A percentile compares a stretch with the other conserved stretches of the same genome.
These are phyloP conservation scores for Heliconius nattereri DNA, from an alignment of 1,140 invertebrate genomes.

Conservation along the genomic window DNA sequence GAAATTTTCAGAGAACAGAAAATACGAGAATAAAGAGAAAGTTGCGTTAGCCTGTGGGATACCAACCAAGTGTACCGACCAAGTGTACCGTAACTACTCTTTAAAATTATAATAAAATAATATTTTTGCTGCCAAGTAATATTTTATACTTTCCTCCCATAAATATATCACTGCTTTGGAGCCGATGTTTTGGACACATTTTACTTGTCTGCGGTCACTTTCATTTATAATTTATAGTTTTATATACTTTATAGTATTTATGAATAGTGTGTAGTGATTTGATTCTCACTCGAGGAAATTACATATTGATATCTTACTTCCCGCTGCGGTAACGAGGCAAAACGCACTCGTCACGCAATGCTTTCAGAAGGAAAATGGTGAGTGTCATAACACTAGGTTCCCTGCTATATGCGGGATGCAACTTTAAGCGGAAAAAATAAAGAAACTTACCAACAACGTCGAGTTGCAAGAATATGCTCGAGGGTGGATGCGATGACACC, in stretches of 20 bases:
- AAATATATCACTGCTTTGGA: background rate
- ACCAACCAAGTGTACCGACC: too few relatives aligned
- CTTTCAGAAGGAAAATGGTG: background rate
- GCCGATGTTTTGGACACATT: background rate
- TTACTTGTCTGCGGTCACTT: background rate
- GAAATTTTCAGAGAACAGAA: too few relatives aligned
- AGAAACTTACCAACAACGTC: slow-evolving; percentile 90
- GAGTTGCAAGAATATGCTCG: slow-evolving; percentile 90
- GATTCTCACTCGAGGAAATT: too few relatives aligned
- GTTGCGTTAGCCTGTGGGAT: too few relatives aligned
- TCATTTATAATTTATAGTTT: background rate
- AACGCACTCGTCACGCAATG: too few relatives aligned
- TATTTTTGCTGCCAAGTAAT: background rate
- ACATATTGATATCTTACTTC: too few relatives aligned
- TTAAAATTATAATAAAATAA: too few relatives aligned
- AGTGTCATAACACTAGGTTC: background rate
- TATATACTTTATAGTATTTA: background rate
- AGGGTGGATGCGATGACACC: slow-evolving; percentile 92
- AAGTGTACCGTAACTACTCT: too few relatives aligned
- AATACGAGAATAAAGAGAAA: too few relatives aligned
- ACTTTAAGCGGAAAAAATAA: background rate
- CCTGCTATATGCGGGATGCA: background rate
- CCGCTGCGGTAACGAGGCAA: too few relatives aligned
- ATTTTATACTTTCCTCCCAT: background rate
- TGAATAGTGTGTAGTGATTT: background rate